Evolutionary conservation across 2,888 invertebrate species (phyloP).

Genomic region (Taphrorychus bicolor): DNA sequence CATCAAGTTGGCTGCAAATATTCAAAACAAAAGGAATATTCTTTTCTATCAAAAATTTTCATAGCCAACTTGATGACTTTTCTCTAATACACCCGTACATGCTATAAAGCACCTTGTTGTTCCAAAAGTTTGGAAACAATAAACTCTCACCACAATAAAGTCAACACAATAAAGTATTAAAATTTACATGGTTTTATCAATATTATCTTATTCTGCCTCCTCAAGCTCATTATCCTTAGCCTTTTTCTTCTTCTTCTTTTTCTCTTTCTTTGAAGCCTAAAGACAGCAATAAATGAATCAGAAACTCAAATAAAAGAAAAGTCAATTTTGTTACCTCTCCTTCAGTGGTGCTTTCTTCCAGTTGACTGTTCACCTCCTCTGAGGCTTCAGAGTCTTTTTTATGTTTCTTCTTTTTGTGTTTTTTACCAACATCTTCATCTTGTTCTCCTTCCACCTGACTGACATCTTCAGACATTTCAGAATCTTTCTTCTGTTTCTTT

Average conservation of each 20-base stretch:
- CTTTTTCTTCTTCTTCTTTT: slow-evolving; percentile 39
- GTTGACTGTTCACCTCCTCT: slow-evolving; percentile 18
- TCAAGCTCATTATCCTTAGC: slow-evolving; percentile 26
- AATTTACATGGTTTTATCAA: too few relatives aligned
- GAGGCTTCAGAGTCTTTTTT: slow-evolving; percentile 23
- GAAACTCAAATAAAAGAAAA: not conserved
- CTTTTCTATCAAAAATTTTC: too few relatives aligned
- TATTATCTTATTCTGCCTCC: slow-evolving; percentile 19
- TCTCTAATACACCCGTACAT: too few relatives aligned
- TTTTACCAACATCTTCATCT: slow-evolving; percentile 14
- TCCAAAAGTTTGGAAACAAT: too few relatives aligned
- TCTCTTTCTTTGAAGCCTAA: slow-evolving; percentile 20
- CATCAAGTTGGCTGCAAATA: too few relatives aligned
- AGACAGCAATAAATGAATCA: not conserved
- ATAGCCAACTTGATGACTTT: too few relatives aligned
- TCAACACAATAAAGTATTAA: too few relatives aligned
- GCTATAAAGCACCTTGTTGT: too few relatives aligned
- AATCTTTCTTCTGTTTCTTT: slow-evolving; percentile 32
- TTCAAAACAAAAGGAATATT: too few relatives aligned
- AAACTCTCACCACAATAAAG: too few relatives aligned
- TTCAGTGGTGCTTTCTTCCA: not conserved
- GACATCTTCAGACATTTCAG: slow-evolving; percentile 15
- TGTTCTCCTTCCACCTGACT: slow-evolving; percentile 18
- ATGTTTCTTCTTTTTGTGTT: slow-evolving; percentile 36
- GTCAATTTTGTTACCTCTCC: not conserved